Evolutionary conservation across 2,888 invertebrate species (phyloP).

Genomic region (Drosophila multiciliata): DNA sequence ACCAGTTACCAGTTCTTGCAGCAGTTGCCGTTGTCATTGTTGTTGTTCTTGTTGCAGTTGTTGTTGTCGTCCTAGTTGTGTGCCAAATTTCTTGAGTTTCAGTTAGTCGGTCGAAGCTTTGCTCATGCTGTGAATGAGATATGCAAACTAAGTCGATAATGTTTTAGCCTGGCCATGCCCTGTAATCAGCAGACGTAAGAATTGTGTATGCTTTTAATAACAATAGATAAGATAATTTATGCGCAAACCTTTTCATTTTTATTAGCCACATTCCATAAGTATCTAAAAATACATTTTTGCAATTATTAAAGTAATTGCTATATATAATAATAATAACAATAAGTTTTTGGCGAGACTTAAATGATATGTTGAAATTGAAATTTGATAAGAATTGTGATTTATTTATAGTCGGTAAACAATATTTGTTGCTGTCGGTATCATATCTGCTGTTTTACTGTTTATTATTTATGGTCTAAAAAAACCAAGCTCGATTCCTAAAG

Average conservation of each 20-base stretch:
- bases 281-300: background rate
- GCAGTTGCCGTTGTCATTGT: slow-evolving; percentile 50
- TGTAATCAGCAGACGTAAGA: slow-evolving; percentile 40
- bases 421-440: background rate
- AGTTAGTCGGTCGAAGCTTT: slow-evolving; percentile 57
- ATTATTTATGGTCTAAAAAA: background rate
- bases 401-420: background rate
- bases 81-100: slow-evolving; percentile 72
- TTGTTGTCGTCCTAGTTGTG: slow-evolving; percentile 71
- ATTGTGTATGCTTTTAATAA: slow-evolving; percentile 1
- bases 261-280: background rate
- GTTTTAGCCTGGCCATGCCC: slow-evolving; percentile 21
- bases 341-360: background rate
- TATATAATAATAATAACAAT: background rate
- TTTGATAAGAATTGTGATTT: background rate
- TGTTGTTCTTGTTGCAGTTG: slow-evolving; percentile 13
- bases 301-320: background rate
- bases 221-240: background rate
- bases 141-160: slow-evolving; percentile 26
- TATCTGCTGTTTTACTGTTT: background rate
- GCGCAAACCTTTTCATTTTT: background rate
- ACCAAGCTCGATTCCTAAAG: background rate
- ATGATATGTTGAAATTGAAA: background rate
- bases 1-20: slow-evolving; percentile 73
- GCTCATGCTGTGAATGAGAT: slow-evolving; percentile 30